Base-by-base conservation (phyloP, 2,797 vertebrate genomes). In the Periophthalmus magnuspinnatus region DNA sequence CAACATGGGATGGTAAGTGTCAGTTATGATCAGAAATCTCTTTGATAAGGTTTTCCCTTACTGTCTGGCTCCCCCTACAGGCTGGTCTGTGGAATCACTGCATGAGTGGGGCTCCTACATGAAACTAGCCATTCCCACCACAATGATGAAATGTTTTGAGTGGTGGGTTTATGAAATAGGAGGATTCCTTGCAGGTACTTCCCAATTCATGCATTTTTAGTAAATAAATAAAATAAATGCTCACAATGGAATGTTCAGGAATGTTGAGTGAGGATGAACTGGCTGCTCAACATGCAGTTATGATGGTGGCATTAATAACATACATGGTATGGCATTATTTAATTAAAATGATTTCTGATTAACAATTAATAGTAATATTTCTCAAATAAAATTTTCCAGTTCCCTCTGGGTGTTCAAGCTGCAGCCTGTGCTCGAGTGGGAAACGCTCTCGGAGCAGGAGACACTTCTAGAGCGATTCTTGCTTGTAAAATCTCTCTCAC, bases 141-240 rank as follows among this genome's bases (percentile, higher is more conserved):
- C 94, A 88, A 58, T 96, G 13, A 96, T 98, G 97, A 84, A 94
- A 8, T 98, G 96, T 55, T 96, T 97, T 1, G 96, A 98, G 83
- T 97, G 96, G 95, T 98, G 96, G 97, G 92, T 97, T 69, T 98
- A 95, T 61, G 97, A 98, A 82, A 90, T 97, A 0, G 96, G 96
- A 1, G 95, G 94, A 70, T 95, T 99, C 83, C 89, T 98, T 75
- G 92, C 96, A 75, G 97, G 97, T 97, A 85, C 65, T 38, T 5
- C n/a, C n/a, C 19, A 9, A 9, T 47, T 47, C 28, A 21, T 22
- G 2, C 17, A 59, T 32, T 59, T 28, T 47, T 36, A 22, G 3
- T 8, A 24, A 33, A 73, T 69, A 59, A 6, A 38, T 34, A 59
- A 16, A 16, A 48, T 32, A 64, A 13, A 50, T 19, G 61, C 41